Evolutionary conservation across 2,113 vertebrate species (phyloP).

Genomic region (Morone saxatilis): DNA sequence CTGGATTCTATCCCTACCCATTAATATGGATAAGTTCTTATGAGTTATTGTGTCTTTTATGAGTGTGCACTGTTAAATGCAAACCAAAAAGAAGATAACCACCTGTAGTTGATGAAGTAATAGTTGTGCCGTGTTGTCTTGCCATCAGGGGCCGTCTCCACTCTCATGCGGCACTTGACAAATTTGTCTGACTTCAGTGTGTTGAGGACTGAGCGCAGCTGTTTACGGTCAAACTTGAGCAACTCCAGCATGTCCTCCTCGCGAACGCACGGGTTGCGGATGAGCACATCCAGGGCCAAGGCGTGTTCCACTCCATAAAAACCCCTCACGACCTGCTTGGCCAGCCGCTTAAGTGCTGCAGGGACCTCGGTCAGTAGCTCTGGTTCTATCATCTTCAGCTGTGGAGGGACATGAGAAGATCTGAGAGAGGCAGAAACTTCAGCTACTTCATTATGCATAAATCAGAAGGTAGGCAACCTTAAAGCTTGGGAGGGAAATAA

Average conservation of each 20-base stretch:
- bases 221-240: constrained; percentile 98
- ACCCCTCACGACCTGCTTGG: constrained; percentile 96
- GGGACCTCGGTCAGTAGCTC: constrained; percentile 96
- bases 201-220: constrained; percentile 95
- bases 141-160: constrained; percentile 95
- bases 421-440: background rate
- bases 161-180: constrained; percentile 97
- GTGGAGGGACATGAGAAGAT: constrained; percentile 13
- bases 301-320: constrained; percentile 98
- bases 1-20: background rate
- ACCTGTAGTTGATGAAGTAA: constrained; percentile 97
- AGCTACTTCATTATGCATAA: background rate
- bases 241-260: constrained; percentile 99
- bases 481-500: background rate
- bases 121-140: constrained; percentile 98
- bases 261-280: constrained; percentile 96
- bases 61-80: background rate
- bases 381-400: constrained; percentile 90
- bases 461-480: no score
- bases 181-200: constrained; percentile 98
- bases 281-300: constrained; percentile 96
- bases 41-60: background rate
- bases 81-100: background rate
- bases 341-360: constrained; percentile 93
- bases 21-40: background rate